phyloP scores from a whole-genome alignment of 2,113 vertebrate genomes.

The Vidua macroura region DNA sequence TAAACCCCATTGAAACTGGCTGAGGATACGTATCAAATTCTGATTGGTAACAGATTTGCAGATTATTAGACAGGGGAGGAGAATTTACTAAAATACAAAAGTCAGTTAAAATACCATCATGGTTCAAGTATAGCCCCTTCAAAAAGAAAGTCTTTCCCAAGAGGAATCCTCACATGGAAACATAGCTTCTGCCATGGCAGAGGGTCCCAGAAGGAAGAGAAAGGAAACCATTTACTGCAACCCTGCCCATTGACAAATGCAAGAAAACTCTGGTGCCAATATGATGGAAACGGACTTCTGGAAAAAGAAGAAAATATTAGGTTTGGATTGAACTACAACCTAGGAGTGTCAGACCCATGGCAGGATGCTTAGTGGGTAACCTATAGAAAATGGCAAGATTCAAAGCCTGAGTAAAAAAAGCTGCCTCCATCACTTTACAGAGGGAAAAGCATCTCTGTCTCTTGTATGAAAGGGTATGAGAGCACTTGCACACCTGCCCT shows the following conservation, averaged over 20 bases:
- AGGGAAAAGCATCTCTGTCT: background rate
- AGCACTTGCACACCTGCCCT: fast-evolving
- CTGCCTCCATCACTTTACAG: background rate
- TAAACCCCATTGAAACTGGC: conserved; percentile 26
- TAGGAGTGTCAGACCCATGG: background rate
- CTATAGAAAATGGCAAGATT: background rate
- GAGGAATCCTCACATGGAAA: background rate
- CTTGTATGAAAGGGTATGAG: background rate
- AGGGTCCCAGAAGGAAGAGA: background rate
- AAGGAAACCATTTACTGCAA: background rate
- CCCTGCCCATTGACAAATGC: background rate
- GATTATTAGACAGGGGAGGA: background rate
- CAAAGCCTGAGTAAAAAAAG: background rate
- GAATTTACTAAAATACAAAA: conserved; percentile 13
- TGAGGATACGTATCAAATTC: conserved; percentile 50
- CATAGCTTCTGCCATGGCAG: background rate
- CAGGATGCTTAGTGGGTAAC: background rate
- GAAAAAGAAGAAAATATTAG: conserved; percentile 29
- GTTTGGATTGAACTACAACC: background rate
- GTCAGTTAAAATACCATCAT: background rate
- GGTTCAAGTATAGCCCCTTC: background rate
- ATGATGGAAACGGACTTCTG: background rate
- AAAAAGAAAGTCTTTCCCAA: background rate
- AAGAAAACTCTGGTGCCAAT: background rate
- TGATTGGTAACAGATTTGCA: conserved; percentile 60